Conservation (phyloP, 2,797 vertebrate species). For the Lates japonicus region DNA sequence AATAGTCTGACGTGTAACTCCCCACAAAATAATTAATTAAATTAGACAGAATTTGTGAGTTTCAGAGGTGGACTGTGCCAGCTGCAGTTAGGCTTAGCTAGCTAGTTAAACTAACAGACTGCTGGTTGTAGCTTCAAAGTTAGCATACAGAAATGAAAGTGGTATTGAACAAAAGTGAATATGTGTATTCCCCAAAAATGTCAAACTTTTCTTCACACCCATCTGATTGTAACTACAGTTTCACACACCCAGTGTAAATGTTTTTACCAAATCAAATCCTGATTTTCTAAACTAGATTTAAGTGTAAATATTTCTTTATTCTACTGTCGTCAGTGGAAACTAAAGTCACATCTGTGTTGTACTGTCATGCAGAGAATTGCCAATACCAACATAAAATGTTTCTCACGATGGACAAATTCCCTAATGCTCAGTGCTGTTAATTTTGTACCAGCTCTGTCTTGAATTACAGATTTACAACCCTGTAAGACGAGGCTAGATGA, state of each 20-base stretch:
- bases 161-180: neutral
- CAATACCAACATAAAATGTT: constrained; percentile 34
- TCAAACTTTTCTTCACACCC: neutral
- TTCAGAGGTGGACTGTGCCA: neutral
- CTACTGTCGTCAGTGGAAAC: constrained; percentile 24
- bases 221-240: constrained; percentile 21
- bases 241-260: constrained; percentile 8
- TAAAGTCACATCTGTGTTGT: constrained; percentile 28
- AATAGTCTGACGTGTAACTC: too few relatives aligned
- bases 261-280: neutral
- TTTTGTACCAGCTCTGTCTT: constrained; percentile 19
- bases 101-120: neutral
- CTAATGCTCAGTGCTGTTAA: constrained; percentile 29
- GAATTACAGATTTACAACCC: constrained; percentile 31
- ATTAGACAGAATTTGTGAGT: neutral
- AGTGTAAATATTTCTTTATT: constrained; percentile 27
- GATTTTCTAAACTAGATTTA: constrained; percentile 23
- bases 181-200: neutral
- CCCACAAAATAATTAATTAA: neutral
- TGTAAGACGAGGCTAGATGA: constrained; percentile 26
- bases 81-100: neutral
- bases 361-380: constrained; percentile 55
- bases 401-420: constrained; percentile 33
- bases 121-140: neutral
- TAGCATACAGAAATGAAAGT: neutral